A percentile compares a stretch with the other conserved stretches of the same genome.
Conservation (phyloP, 2,888 invertebrate genomes). For the Pegoplata infirma region DNA sequence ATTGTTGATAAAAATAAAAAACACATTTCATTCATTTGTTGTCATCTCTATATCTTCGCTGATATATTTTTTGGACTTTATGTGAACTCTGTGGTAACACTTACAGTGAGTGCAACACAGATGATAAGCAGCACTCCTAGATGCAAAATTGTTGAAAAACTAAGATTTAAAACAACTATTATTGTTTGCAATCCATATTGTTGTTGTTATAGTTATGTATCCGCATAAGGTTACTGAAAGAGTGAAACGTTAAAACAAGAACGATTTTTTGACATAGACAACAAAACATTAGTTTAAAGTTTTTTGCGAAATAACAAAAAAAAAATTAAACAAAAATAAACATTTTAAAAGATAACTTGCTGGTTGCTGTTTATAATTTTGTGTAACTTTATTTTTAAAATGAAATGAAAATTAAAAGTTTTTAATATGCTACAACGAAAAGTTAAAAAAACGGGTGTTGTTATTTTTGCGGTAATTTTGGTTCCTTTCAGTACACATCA, state of each 20-base stretch:
- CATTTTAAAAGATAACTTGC: slow-evolving; percentile 11
- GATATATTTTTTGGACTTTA: slow-evolving; percentile 8
- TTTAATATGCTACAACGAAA: background rate
- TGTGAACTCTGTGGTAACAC: slow-evolving; percentile 2
- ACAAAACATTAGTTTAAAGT: background rate
- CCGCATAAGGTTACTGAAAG: background rate
- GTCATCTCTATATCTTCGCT: background rate
- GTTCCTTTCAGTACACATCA: too few species aligned
- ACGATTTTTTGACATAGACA: background rate
- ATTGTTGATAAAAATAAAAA: too few species aligned
- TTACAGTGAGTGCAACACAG: slow-evolving; percentile 20
- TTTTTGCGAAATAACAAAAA: background rate
- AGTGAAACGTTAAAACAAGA: background rate
- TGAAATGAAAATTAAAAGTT: slow-evolving; percentile 20
- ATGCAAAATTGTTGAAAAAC: slow-evolving; percentile 33
- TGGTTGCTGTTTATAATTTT: slow-evolving; percentile 8
- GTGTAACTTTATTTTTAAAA: background rate
- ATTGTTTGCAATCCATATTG: slow-evolving; percentile 32
- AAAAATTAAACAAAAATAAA: background rate
- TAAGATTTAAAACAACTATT: slow-evolving; percentile 39
- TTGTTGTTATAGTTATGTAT: background rate
- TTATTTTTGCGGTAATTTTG: too few species aligned
- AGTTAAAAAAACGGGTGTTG: background rate
- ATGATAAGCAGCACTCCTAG: slow-evolving; percentile 40
- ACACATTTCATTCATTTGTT: background rate